Conservation (phyloP, 1,140 invertebrate species). For the Nasonia longicornis region DNA sequence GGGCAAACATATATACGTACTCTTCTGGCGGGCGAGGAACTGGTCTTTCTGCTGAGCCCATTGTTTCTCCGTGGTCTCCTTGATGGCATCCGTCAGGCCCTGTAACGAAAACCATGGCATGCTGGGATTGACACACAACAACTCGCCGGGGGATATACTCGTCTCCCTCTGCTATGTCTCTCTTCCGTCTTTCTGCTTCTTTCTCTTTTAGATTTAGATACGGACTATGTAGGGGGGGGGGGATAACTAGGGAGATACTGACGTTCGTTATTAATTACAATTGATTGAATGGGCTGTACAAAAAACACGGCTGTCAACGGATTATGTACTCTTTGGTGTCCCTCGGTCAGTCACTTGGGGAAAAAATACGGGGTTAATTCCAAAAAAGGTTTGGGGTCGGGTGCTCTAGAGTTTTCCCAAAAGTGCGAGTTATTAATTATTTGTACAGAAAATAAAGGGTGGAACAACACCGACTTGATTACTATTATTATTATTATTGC, state of each 20-base stretch:
- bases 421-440: too few species aligned
- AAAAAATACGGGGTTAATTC: not conserved
- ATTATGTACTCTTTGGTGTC: not conserved
- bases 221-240: not conserved
- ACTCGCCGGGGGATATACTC: constrained; percentile 19
- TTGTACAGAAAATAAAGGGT: not conserved
- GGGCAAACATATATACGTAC: constrained; percentile 74
- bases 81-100: constrained; percentile 86
- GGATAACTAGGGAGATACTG: not conserved
- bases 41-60: constrained; percentile 88
- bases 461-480: not conserved
- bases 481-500: too few species aligned
- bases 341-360: not conserved
- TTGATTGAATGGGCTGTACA: not conserved
- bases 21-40: constrained; percentile 88
- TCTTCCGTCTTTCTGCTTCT: constrained; percentile 43
- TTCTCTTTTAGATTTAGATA: constrained; percentile 21
- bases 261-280: not conserved
- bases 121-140: constrained; percentile 61
- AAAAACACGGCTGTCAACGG: too few species aligned
- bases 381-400: not conserved
- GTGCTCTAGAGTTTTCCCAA: too few species aligned
- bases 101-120: constrained; percentile 69
- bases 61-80: constrained; percentile 85
- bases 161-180: constrained; percentile 15